phyloP scores from a whole-genome alignment of 2,113 vertebrate species.

The Clarias magur region DNA sequence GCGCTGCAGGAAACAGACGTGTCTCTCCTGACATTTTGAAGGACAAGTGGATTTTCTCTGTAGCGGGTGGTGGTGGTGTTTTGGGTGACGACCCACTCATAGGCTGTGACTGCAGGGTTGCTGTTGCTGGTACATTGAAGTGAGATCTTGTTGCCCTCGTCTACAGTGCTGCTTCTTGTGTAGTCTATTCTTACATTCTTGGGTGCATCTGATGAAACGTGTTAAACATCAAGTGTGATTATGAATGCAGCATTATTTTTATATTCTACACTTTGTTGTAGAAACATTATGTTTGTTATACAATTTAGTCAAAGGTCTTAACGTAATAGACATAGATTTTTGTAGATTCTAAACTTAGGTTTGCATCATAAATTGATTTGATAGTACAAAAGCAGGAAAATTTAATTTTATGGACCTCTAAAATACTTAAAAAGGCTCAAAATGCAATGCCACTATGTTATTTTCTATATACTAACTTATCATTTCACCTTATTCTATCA shows the following conservation, averaged over 20 bases:
- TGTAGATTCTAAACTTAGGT: background rate
- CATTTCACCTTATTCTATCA: no score
- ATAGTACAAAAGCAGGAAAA: background rate
- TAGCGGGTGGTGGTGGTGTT: background rate
- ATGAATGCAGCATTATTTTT: background rate
- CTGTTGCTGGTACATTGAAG: conserved; percentile 43
- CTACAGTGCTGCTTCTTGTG: background rate
- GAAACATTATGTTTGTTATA: background rate
- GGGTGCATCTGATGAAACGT: conserved; percentile 49
- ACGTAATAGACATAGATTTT: background rate
- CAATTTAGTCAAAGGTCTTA: background rate
- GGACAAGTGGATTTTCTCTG: background rate
- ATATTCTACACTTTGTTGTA: background rate
- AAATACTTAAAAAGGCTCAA: no score
- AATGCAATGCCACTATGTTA: no score
- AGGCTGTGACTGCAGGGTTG: conserved; percentile 43
- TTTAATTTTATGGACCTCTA: no score
- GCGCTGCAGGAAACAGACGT: conserved; percentile 54
- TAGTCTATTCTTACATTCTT: conserved; percentile 26
- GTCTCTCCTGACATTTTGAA: conserved; percentile 30
- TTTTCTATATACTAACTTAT: no score
- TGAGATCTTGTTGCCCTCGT: conserved; percentile 27
- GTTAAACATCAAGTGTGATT: background rate
- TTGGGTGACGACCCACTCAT: conserved; percentile 50
- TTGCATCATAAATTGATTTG: background rate